These are phyloP conservation scores for Drosophila persimilis DNA, from an alignment of 1,140 invertebrate species.

Conservation along the genomic window DNA sequence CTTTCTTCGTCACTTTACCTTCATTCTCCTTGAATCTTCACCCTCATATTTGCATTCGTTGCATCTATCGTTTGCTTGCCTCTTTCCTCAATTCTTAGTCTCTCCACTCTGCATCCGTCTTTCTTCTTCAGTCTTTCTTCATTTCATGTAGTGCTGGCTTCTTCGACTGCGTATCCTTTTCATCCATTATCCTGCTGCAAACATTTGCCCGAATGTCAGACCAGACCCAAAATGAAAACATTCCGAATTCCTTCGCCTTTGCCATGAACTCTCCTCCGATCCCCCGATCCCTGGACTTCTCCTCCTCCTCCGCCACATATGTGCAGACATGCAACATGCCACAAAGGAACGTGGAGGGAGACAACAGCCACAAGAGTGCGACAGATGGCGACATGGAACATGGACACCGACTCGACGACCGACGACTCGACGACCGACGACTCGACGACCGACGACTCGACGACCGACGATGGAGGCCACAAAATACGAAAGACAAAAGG, in stretches of 20 bases:
- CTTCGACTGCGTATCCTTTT: not conserved
- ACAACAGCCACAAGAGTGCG: constrained; percentile 35
- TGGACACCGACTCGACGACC: constrained; percentile 38
- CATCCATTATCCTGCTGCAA: not conserved
- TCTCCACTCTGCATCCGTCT: too few species aligned
- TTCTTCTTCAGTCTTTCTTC: too few species aligned
- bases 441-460: constrained; percentile 15
- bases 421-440: constrained; percentile 23
- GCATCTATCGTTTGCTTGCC: too few species aligned
- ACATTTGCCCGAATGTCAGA: constrained; percentile 48
- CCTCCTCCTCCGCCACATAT: constrained; percentile 15
- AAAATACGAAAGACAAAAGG: constrained; percentile 18
- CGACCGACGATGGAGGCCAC: constrained; percentile 18
- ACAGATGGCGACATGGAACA: constrained; percentile 52
- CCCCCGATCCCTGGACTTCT: not conserved
- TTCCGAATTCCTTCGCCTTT: constrained; percentile 52
- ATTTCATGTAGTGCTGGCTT: not conserved
- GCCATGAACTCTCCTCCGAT: constrained; percentile 6
- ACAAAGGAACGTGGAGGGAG: constrained; percentile 6
- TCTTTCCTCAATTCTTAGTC: too few species aligned
- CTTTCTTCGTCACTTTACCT: too few species aligned
- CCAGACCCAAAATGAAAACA: constrained; percentile 58
- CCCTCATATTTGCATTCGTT: too few species aligned
- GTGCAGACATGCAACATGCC: constrained; percentile 14
- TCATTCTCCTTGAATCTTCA: too few species aligned